Evolutionary conservation across 92 coral and sea anemone species (phyloP).

Genomic region (Parazoanthus darwini): DNA sequence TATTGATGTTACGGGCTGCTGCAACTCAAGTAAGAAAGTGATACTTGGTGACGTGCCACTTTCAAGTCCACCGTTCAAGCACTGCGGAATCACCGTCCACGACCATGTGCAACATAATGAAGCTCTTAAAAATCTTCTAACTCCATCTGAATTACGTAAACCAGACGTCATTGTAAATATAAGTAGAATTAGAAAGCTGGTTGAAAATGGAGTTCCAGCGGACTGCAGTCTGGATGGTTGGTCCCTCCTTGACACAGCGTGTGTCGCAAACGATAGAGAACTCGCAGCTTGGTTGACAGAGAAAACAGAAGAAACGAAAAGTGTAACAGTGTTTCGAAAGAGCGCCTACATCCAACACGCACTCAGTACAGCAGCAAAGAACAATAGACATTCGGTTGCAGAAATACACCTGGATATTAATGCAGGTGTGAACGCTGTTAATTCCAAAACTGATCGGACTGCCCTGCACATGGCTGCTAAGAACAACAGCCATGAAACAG

Average conservation of each 20-base stretch:
- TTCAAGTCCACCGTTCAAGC: not conserved
- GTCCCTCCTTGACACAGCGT: conserved; percentile 5
- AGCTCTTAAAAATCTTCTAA: not conserved
- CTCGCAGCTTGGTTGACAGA: not conserved
- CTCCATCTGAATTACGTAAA: not conserved
- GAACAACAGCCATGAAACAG: too few species aligned
- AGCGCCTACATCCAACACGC: not conserved
- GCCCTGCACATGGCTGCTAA: too few species aligned
- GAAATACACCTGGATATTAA: not conserved
- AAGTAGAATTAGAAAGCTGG: not conserved
- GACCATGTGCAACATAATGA: not conserved
- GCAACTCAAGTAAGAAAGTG: not conserved
- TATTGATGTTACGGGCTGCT: not conserved
- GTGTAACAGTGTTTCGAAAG: too few species aligned
- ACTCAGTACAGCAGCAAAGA: not conserved
- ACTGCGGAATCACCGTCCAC: not conserved
- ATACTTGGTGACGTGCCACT: not conserved
- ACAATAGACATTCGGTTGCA: not conserved
- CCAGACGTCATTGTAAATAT: not conserved
- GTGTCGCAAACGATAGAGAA: not conserved
- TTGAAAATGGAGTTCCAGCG: not conserved
- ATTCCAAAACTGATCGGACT: too few species aligned
- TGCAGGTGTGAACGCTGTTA: too few species aligned
- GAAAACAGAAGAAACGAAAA: too few species aligned
- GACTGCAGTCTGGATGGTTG: conserved; percentile 1